phyloP scores from a whole-genome alignment of 2,797 vertebrate genomes.

The Tympanoctomys barrerae region DNA sequence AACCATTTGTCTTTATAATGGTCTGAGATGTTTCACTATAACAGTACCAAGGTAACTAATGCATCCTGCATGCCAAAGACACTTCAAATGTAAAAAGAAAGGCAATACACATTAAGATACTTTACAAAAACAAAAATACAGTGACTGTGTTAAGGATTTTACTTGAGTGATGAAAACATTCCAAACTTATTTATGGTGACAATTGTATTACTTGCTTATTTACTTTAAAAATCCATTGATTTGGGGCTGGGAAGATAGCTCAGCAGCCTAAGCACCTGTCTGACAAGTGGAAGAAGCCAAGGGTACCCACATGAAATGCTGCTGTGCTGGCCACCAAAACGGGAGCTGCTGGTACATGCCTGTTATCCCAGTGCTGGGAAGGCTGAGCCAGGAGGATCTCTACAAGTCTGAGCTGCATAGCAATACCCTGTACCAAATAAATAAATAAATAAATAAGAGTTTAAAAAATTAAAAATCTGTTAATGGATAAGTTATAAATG shows the following conservation, averaged over 20 bases:
- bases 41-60: background rate
- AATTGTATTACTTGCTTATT: background rate
- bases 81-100: background rate
- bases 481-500: background rate
- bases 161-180: constrained; percentile 31
- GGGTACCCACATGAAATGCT: too few species aligned
- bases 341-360: too few species aligned
- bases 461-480: background rate
- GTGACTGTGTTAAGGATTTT: background rate
- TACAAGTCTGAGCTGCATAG: too few species aligned
- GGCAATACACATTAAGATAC: background rate
- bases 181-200: background rate
- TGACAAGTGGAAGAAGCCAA: too few species aligned
- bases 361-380: too few species aligned
- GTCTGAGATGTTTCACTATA: background rate
- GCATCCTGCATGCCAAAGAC: background rate
- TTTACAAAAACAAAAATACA: background rate
- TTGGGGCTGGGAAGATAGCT: too few species aligned
- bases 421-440: too few species aligned
- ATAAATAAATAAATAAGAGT: too few species aligned
- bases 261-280: too few species aligned
- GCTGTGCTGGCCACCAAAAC: too few species aligned
- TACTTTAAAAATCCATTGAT: background rate
- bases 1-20: background rate
- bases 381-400: too few species aligned